Conservation (phyloP, 2,113 vertebrate genomes). For the Malurus cyaneus region DNA sequence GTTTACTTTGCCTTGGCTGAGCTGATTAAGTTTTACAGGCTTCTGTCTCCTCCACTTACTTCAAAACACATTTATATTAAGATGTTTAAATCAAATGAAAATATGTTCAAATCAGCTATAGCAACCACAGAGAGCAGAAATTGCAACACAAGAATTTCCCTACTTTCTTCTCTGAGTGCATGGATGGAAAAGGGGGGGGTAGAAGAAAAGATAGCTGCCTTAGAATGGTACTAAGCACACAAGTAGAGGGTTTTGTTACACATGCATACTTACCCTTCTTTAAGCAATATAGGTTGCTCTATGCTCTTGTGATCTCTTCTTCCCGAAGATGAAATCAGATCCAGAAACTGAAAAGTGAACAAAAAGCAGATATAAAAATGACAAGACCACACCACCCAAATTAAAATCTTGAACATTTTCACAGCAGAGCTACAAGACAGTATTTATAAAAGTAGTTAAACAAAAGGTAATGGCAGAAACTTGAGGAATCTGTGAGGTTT, state of each 20-base stretch:
- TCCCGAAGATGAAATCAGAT: constrained; percentile 96
- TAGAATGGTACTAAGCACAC: neutral
- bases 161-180: neutral
- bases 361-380: neutral
- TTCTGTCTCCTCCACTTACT: neutral
- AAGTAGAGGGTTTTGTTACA: neutral
- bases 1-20: neutral
- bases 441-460: neutral
- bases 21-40: neutral
- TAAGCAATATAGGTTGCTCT: constrained; percentile 95
- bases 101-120: neutral
- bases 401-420: neutral
- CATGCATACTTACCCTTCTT: constrained; percentile 89
- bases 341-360: constrained; percentile 84
- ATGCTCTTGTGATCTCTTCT: constrained; percentile 95
- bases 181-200: neutral
- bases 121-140: neutral
- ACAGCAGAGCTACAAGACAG: neutral
- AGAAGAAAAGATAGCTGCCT: neutral
- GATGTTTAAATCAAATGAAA: neutral
- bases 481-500: neutral
- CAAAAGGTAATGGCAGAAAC: neutral
- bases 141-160: neutral
- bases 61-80: neutral
- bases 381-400: neutral